Base-by-base conservation (phyloP, 2,888 invertebrate species). In the Tholera decimalis region DNA sequence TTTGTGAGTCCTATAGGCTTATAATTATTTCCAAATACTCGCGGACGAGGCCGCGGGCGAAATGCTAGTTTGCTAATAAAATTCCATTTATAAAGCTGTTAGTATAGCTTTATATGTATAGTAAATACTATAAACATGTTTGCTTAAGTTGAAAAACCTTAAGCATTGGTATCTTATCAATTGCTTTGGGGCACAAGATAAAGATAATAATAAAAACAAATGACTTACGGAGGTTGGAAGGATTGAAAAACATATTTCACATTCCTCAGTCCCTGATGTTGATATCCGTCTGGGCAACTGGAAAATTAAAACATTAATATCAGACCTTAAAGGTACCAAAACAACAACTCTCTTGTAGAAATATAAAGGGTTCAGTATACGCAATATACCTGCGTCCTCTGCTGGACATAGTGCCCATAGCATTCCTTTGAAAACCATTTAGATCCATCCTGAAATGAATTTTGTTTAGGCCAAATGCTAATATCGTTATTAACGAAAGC, bases 221-320 rank as follows among this genome's bases (percentile, higher is more conserved):
- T 68, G 63, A 96, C 98, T 97, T 96, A 98, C 98, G 82, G 97
- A 96, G 77, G 97, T 96, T 76, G 98, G 98, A 88, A 98, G 96
- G 87, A 97, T 96, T 91, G 97, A 97, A 93, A 98, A 98, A 95
- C 99, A 99, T 89, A 99, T 98, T 96, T 98, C 98, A 96, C 99
- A 99, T 94, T 98, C 98, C 89, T 98, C 98, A 69, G 97, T 97
- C 78, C 97, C 97, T 91, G 97, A 97, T 83, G 96, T 96, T 83
- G 97, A 96, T 94, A 97, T 97, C 93, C 95, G 90, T 89, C 96
- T 96, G 65, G 95, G 96, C 77, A 96, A 87, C 96, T 96, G 86
- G 73, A 94, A 92, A n/a, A n/a, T n/a, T n/a, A 18, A 73, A 73
- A 53, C 46, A 63, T 79, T 37, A 15, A 26, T 13, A 20, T 37